Base-by-base conservation (phyloP, 2,113 vertebrate genomes). In the Leiothrix lutea region DNA sequence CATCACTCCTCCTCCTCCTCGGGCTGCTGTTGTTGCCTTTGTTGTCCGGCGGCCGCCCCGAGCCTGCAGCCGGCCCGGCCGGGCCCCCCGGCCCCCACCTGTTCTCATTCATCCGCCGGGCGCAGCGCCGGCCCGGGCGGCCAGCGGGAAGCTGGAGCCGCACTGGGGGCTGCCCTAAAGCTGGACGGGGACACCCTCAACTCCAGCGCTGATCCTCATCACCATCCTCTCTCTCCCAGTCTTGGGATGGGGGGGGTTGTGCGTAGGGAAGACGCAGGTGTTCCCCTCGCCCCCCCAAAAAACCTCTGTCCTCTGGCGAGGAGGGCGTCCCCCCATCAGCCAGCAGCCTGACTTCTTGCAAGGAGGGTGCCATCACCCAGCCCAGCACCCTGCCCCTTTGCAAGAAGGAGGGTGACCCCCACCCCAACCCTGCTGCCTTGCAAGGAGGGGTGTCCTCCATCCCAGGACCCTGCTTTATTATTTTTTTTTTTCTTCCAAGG, bases 71-170 rank as follows among this genome's bases (percentile, higher is more conserved):
- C 64, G 5, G 77, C 73, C 87, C 61, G 53, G 80, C 80, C 71
- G 65, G 90, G 57, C 65, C 60, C 70, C 69, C 69, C 86, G 26
- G 78, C 72, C 94, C 95, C 97, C 96, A 97, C 97, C 97, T 97
- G 97, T 97, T 97, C 86, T 35, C 88, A 85, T 94, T 91, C 94
- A 94, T 70, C 94, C 86, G 47, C 88, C 64, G 29, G 88, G 45
- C 54, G n/a, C 20, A 45, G 71, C 40, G 53, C 71, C 53, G 51
- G 48, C 82, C 81, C 58, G n/a, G 51, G 2, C 56, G 35, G 81
- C 54, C 90, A 45, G 47, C 67, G 21, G 47, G 12, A 10, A 5
- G 31, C 51, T 2, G 71, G 25, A 31, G 23, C 16, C 24, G 8
- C 85, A 0, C 35, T 0, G 15, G 72, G 75, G 80, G 70, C 87